phyloP scores from a whole-genome alignment of 2,797 vertebrate species.

The Tauraco hartlaubi region DNA sequence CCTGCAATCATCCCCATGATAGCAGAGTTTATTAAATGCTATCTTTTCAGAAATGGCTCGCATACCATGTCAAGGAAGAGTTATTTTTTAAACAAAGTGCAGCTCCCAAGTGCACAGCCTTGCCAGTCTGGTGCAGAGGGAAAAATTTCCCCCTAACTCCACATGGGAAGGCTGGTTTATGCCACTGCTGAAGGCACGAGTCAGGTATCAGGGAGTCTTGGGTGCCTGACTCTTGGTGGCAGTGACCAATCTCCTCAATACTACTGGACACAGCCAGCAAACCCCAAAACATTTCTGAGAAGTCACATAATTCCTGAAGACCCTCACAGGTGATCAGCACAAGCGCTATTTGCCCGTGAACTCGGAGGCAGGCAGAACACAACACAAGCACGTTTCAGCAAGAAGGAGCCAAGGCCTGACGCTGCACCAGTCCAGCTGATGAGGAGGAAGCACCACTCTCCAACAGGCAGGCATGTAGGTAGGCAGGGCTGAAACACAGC shows the following conservation, averaged over 20 bases:
- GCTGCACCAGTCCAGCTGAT: background rate
- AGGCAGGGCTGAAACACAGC: background rate
- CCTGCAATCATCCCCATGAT: no score
- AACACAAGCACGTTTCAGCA: background rate
- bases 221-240: background rate
- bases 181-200: background rate
- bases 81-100: background rate
- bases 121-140: rapidly evolving
- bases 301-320: background rate
- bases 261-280: background rate
- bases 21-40: background rate
- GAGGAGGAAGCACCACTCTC: background rate
- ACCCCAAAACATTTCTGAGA: background rate
- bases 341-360: background rate
- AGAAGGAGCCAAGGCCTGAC: background rate
- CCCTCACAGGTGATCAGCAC: background rate
- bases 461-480: background rate
- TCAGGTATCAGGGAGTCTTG: background rate
- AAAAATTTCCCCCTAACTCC: background rate
- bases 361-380: rapidly evolving
- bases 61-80: background rate
- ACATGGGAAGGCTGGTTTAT: background rate
- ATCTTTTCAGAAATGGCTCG: background rate
- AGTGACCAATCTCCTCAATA: background rate
- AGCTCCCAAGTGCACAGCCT: background rate